Percentiles rank a stretch among this genome's conserved stretches.
phyloP scores from a whole-genome alignment of 2,888 invertebrate genomes.

The Tenthredo scrophulariae region DNA sequence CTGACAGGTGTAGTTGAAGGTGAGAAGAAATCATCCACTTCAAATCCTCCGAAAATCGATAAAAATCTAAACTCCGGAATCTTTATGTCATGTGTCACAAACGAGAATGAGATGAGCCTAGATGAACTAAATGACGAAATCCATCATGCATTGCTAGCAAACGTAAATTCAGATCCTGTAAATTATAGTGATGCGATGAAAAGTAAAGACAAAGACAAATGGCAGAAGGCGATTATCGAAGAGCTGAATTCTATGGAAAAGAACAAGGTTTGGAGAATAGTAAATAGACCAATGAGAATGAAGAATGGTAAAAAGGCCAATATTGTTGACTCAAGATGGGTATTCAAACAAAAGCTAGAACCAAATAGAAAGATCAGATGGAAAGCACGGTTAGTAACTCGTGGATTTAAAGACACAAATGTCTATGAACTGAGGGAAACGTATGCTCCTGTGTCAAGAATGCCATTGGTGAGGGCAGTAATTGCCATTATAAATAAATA shows the following conservation, averaged over 20 bases:
- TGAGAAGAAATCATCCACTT: too few relatives aligned
- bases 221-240: constrained; percentile 54
- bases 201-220: constrained; percentile 51
- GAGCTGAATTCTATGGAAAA: constrained; percentile 59
- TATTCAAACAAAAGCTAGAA: constrained; percentile 59
- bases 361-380: constrained; percentile 53
- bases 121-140: neutral
- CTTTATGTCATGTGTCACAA: neutral
- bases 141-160: neutral
- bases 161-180: neutral
- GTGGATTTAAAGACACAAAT: constrained; percentile 59
- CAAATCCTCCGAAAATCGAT: neutral
- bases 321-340: constrained; percentile 55
- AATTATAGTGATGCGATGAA: neutral
- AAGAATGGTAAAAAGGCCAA: constrained; percentile 37
- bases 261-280: constrained; percentile 56
- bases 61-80: neutral
- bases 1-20: too few relatives aligned
- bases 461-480: constrained; percentile 57
- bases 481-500: constrained; percentile 57
- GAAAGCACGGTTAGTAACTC: constrained; percentile 60
- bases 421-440: constrained; percentile 58
- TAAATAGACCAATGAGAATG: neutral
- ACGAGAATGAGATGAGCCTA: neutral
- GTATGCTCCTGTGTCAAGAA: constrained; percentile 59